These are phyloP conservation scores for Aurelia aurita DNA, from an alignment of 30 jellyfish, hydroid and myxozoan genomes.

Conservation along the genomic window DNA sequence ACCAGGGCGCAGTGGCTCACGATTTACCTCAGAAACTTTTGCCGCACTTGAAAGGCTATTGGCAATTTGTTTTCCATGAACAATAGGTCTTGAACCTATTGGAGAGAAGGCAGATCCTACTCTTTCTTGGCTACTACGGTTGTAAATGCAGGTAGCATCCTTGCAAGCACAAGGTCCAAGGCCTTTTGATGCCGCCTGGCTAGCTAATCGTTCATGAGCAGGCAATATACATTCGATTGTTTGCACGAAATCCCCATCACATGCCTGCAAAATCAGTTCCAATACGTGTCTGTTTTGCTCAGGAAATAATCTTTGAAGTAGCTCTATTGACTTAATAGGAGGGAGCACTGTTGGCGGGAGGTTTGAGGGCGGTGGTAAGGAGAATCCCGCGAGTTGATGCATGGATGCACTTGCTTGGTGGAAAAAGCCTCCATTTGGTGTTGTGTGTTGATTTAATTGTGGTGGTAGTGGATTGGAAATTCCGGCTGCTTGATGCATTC, in stretches of 20 bases:
- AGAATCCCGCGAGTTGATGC: constrained; percentile 31
- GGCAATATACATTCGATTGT: constrained; percentile 73
- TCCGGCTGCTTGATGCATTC: constrained; percentile 46
- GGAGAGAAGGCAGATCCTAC: constrained; percentile 75
- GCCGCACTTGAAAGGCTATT: background rate
- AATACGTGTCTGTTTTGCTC: constrained; percentile 76
- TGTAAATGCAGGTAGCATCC: constrained; percentile 44
- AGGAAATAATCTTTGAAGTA: constrained; percentile 69
- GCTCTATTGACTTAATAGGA: constrained; percentile 47
- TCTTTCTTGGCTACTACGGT: constrained; percentile 33
- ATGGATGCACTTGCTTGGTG: constrained; percentile 25
- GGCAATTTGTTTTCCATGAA: constrained; percentile 27
- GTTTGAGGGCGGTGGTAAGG: constrained; percentile 9
- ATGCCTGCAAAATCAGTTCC: constrained; percentile 68
- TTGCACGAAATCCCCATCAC: constrained; percentile 77
- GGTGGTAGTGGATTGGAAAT: constrained; percentile 9
- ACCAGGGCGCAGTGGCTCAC: constrained; percentile 21
- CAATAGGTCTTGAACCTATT: constrained; percentile 29
- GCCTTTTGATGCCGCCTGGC: constrained; percentile 13
- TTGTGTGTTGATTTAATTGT: background rate
- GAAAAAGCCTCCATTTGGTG: constrained; percentile 5
- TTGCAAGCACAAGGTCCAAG: constrained; percentile 50
- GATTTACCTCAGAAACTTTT: constrained; percentile 8
- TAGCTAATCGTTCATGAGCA: constrained; percentile 52
- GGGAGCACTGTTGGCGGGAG: constrained; percentile 28